phyloP scores from a whole-genome alignment of 2,797 vertebrate genomes.

The Smutsia gigantea region DNA sequence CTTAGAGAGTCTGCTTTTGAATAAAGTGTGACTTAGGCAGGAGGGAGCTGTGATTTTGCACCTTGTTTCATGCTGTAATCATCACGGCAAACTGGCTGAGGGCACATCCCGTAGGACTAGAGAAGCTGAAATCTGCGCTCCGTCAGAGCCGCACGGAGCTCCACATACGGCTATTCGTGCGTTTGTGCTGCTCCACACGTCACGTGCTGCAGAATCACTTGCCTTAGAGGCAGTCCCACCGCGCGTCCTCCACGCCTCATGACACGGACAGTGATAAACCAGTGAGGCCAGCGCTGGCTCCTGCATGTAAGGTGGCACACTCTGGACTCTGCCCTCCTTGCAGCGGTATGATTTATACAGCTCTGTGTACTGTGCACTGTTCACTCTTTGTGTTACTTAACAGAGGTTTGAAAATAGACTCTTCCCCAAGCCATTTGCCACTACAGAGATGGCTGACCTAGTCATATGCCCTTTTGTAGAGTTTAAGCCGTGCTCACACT shows the following conservation, averaged over 20 bases:
- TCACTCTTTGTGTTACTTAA: not conserved
- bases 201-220: not conserved
- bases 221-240: not conserved
- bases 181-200: too few species aligned
- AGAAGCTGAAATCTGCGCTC: not conserved
- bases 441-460: rapidly evolving
- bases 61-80: not conserved
- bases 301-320: not conserved
- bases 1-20: not conserved
- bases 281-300: not conserved
- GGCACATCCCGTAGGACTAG: rapidly evolving
- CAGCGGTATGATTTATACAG: not conserved
- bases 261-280: not conserved
- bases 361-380: not conserved
- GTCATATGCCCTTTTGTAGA: not conserved
- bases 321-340: rapidly evolving
- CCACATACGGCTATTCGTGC: rapidly evolving
- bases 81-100: not conserved
- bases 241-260: rapidly evolving
- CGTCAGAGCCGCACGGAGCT: rapidly evolving
- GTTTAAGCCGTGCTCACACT: rapidly evolving
- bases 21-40: rapidly evolving
- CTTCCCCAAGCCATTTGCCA: not conserved
- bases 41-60: not conserved
- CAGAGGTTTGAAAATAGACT: not conserved